Conservation (phyloP, 30 jellyfish, hydroid and myxozoan genomes). For the Pelagia noctiluca region DNA sequence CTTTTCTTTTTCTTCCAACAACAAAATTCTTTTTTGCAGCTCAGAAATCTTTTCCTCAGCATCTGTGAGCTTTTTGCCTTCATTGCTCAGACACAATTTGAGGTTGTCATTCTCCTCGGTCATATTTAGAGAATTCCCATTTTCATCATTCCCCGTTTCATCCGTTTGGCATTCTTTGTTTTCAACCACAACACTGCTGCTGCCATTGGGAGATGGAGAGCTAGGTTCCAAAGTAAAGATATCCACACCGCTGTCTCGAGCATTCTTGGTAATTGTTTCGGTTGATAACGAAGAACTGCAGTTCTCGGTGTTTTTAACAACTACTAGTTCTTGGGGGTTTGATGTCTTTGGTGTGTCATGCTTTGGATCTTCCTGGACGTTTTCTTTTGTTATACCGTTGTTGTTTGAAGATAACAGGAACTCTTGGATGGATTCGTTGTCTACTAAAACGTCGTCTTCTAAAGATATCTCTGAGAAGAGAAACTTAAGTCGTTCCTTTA, state of each 20-base stretch:
- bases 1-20: slow-evolving; percentile 28
- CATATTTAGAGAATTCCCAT: neutral
- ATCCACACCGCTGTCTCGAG: slow-evolving; percentile 71
- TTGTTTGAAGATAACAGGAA: slow-evolving; percentile 6
- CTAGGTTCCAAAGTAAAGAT: slow-evolving; percentile 19
- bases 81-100: neutral
- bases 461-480: slow-evolving; percentile 36
- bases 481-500: slow-evolving; percentile 37
- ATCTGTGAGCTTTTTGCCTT: slow-evolving; percentile 5
- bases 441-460: slow-evolving; percentile 1
- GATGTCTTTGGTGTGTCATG: neutral
- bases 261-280: neutral
- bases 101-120: slow-evolving; percentile 17
- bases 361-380: neutral
- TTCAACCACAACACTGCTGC: neutral
- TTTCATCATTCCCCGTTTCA: neutral
- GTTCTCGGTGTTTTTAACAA: neutral
- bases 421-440: slow-evolving; percentile 39
- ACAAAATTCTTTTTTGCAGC: slow-evolving; percentile 14
- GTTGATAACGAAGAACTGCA: neutral
- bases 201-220: neutral
- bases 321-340: neutral
- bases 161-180: neutral
- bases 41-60: slow-evolving; percentile 40
- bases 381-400: slow-evolving; percentile 1